Base-by-base conservation (phyloP, 1,140 invertebrate species). In the Meloidogyne floridensis region DNA sequence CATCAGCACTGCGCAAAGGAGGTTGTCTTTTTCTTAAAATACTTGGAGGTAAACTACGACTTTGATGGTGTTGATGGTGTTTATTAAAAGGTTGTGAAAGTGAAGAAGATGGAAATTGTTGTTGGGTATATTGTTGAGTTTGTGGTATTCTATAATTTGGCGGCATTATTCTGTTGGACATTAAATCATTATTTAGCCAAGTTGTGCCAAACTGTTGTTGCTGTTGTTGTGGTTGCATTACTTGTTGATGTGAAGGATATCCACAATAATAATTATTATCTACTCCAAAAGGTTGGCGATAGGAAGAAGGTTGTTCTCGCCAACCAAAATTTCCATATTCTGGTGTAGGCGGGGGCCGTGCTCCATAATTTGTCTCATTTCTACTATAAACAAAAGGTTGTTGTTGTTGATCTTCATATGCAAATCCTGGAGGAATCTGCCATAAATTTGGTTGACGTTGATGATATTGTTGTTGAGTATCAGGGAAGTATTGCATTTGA, bases 341-440 rank as follows among this genome's bases (percentile, higher is more conserved):
- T 7, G 78, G 71, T 18, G 82, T 81, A 72, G 82, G 85, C 43
- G 83, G 15, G 4, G 87, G 87, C 10, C 87, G 81, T 59, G 87
- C 72, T 73, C 87, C 87, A 75, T 87, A 87, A 80, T 88, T 87
- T 32, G 71, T 74, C 70, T 87, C 87, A 65, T 80, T 75, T 76
- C 87, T 54, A 75, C 78, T 81, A 74, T 87, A 87, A 18, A 88
- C 87, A 71, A 81, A 82, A 72, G 43, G 82, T 56, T 65, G 74
- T 59, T 54, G 81, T 73, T 7, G 18, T 74, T 47, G 53, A 65
- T 65, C 59, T 5, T 65, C 15, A 65, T 65, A 65, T 65, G 5
- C n/a, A 7, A 59, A 59, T 15, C 18, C 72, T 73, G 72, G 18
- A 18, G 77, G 51, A 42, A 42, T 4, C 10, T 71, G 77, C 42